Base-by-base conservation (phyloP, 2,888 invertebrate genomes). In the Leptinotarsa juncta region DNA sequence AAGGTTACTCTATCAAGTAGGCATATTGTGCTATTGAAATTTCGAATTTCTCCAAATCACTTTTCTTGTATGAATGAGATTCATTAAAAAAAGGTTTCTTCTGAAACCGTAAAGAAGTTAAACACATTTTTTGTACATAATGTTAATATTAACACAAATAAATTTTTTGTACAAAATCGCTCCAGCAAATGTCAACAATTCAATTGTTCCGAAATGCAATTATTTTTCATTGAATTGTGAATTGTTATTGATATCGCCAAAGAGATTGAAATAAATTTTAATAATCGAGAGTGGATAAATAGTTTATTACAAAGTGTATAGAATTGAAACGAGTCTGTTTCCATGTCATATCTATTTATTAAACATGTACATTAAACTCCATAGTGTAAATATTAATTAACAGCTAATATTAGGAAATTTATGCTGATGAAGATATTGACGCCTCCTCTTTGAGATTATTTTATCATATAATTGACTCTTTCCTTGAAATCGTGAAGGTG, bases 181-280 rank as follows among this genome's bases (percentile, higher is more conserved):
- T 20, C 3, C 20, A 20, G 14, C 1, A 57, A 23, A 5, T 57
- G 4, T 3, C 18, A 5, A 23, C 14, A 20, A 18, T 20, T 23
- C 12, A 23, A 23, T 23, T 12, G 20, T 14, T 57, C 15, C 4
- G 20, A 57, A 57, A 57, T 57, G 57, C 57, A 57, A 23, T 57
- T 57, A 20, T 16, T n/a, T 62, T 12, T n/a, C n/a, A 32, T 5
- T 1, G 23, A 71, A 57, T 65, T 20, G 57, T 10, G 60, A 73
- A 55, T 49, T 69, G 69, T 71, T 71, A 74, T 18, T 55, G 4
- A 57, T 75, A 72, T 80, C 82, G 82, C 82, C 82, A 82, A 82
- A 82, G 82, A 82, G 73, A 77, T 80, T 74, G 71, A 71, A 75
- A 74, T 66, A 74, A 77, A 76, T 78, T 62, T 62, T 32, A 42